Percentiles rank a stretch among this genome's conserved stretches.
Conservation (phyloP, 2,888 invertebrate species). For the Philhelius pedissequus region DNA sequence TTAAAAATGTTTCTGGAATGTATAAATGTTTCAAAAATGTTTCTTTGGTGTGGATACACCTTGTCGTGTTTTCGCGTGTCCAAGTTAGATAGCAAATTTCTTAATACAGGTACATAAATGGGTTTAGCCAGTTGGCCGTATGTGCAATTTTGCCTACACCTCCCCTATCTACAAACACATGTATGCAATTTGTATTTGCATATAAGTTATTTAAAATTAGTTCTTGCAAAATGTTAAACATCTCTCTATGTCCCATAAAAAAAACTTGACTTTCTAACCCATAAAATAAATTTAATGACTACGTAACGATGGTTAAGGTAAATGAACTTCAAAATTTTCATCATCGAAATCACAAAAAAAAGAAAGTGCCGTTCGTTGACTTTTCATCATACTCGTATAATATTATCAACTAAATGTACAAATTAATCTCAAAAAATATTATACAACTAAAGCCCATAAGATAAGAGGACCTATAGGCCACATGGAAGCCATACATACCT, state of each 20-base stretch:
- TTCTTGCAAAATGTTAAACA: not conserved
- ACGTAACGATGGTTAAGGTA: conserved; percentile 17
- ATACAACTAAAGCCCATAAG: not conserved
- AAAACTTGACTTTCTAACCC: conserved; percentile 48
- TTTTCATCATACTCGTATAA: conserved; percentile 31
- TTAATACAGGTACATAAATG: too few relatives aligned
- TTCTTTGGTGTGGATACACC: too few relatives aligned
- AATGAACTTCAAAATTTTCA: conserved; percentile 55
- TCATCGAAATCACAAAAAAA: conserved; percentile 2
- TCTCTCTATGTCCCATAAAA: not conserved
- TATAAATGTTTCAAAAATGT: too few relatives aligned
- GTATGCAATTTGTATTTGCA: too few relatives aligned
- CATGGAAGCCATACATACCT: not conserved
- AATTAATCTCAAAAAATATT: conserved; percentile 1
- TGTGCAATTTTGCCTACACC: too few relatives aligned
- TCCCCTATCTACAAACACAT: too few relatives aligned
- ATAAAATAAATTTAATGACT: conserved; percentile 13
- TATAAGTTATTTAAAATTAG: not conserved
- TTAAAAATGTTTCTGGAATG: too few relatives aligned
- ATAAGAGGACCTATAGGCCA: not conserved
- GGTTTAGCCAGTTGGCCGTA: too few relatives aligned
- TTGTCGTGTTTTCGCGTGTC: too few relatives aligned
- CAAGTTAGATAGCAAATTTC: too few relatives aligned
- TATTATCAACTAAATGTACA: conserved; percentile 7
- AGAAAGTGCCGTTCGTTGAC: conserved; percentile 59